Conservation (phyloP, 2,797 vertebrate species). For the Myioborus miniatus region DNA sequence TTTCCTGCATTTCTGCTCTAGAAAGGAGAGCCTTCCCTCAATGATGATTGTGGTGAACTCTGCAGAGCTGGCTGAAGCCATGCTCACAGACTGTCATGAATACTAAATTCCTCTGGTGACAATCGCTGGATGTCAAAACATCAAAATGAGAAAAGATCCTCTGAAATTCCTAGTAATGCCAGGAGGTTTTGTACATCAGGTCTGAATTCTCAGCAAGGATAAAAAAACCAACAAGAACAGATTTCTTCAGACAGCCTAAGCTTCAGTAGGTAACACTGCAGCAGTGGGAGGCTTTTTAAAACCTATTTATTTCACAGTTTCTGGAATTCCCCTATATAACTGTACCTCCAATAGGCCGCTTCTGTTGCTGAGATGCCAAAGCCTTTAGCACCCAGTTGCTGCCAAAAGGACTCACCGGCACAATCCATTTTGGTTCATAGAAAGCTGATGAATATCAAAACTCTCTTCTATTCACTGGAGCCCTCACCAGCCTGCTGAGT, state of each 20-base stretch:
- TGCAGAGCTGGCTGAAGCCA: background rate
- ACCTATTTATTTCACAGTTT: background rate
- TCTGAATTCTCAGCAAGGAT: background rate
- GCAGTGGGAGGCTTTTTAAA: background rate
- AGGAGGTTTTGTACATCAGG: background rate
- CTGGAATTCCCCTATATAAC: slow-evolving; percentile 15
- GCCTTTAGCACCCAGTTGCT: background rate
- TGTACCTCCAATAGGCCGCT: background rate
- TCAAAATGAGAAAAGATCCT: background rate
- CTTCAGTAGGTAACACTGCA: slow-evolving; percentile 9
- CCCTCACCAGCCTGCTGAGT: background rate
- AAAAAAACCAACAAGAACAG: background rate
- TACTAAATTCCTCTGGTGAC: background rate
- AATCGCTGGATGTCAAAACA: background rate
- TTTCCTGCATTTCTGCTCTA: background rate
- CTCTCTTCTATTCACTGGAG: background rate
- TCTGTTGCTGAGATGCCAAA: background rate
- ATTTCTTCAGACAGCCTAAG: background rate
- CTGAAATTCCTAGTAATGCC: background rate
- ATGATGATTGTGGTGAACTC: background rate
- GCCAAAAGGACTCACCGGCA: background rate
- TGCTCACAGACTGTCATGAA: background rate
- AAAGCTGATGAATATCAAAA: slow-evolving; percentile 3
- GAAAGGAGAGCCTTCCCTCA: background rate
- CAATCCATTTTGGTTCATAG: background rate